Evolutionary conservation across 2,888 invertebrate species (phyloP).

Genomic region (Hipparchia sbordonii): DNA sequence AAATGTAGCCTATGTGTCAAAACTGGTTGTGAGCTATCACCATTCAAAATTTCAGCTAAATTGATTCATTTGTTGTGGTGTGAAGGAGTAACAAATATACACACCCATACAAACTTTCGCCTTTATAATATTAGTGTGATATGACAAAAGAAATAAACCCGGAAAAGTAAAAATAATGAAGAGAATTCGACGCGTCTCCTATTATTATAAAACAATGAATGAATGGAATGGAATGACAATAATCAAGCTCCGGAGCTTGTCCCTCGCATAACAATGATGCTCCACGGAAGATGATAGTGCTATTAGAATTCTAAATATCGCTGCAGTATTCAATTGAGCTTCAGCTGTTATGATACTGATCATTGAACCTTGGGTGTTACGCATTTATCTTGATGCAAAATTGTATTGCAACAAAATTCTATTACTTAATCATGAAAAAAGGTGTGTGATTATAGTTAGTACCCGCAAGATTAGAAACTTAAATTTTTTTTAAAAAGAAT

Average conservation of each 20-base stretch:
- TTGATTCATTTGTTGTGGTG: no score
- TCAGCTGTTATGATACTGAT: not conserved
- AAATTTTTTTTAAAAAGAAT: no score
- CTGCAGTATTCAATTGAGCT: slow-evolving; percentile 8
- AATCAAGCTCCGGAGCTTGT: slow-evolving; percentile 7
- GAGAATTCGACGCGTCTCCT: not conserved
- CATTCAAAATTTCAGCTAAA: no score
- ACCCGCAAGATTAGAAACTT: no score
- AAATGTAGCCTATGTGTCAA: no score
- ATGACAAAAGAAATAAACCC: not conserved
- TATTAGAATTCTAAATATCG: slow-evolving; percentile 16
- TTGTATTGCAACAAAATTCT: no score
- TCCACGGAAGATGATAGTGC: slow-evolving; percentile 13
- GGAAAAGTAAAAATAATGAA: not conserved
- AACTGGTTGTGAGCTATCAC: no score
- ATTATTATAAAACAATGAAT: slow-evolving; percentile 10
- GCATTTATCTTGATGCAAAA: not conserved
- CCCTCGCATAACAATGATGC: slow-evolving; percentile 12
- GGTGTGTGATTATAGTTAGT: no score
- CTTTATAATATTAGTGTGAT: no score
- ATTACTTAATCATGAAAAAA: not conserved
- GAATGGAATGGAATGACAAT: slow-evolving; percentile 9
- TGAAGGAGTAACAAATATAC: no score
- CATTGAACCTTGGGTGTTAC: slow-evolving; percentile 2
- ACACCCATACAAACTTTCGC: no score